Conservation (phyloP, 2,113 vertebrate genomes). For the Geococcyx californianus region DNA sequence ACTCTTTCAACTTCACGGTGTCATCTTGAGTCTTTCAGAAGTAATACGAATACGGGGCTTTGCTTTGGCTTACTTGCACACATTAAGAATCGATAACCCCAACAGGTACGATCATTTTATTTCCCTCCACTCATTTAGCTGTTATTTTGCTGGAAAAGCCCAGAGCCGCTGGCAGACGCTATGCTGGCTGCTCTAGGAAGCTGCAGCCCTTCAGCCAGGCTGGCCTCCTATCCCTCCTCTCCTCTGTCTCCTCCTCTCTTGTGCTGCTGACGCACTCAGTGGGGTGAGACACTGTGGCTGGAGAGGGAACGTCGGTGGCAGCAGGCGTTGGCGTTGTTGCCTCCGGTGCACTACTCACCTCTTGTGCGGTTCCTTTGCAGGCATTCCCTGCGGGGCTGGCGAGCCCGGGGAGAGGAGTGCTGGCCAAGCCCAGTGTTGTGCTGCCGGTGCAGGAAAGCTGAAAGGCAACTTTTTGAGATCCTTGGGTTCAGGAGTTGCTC, state of each 20-base stretch:
- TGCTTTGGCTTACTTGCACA: neutral
- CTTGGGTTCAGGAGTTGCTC: neutral
- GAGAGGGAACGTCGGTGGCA: neutral
- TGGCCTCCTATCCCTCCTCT: neutral
- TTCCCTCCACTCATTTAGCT: neutral
- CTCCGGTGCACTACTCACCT: neutral
- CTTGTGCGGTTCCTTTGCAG: neutral
- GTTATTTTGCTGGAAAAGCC: neutral
- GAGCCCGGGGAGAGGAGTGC: rapidly evolving
- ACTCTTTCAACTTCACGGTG: neutral
- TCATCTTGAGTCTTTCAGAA: neutral
- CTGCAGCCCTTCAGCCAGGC: neutral
- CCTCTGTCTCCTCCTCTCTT: neutral
- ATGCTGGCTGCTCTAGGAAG: neutral
- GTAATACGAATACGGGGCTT: neutral
- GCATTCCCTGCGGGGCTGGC: neutral
- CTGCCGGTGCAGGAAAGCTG: neutral
- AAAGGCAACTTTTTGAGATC: neutral
- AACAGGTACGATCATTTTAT: rapidly evolving
- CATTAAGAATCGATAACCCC: neutral
- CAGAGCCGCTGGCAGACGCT: neutral
- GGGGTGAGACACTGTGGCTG: neutral
- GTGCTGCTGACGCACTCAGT: neutral
- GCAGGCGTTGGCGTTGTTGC: rapidly evolving
- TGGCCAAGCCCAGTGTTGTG: rapidly evolving